phyloP scores from a whole-genome alignment of 1,140 invertebrate genomes.

The Orius laevigatus region DNA sequence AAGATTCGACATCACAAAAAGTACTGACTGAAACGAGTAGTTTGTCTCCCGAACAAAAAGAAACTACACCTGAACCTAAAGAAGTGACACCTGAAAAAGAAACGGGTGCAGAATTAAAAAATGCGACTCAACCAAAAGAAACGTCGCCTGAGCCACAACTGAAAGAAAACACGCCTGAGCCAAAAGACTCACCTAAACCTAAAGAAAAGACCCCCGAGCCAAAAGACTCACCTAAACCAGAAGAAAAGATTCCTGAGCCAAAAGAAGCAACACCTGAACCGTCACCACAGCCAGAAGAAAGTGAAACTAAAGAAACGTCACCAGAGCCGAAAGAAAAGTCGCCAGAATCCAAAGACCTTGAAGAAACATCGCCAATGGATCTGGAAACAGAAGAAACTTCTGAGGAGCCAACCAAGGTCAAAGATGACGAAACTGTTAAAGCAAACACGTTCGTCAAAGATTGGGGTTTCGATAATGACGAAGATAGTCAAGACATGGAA shows the following conservation, averaged over 20 bases:
- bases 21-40: not conserved
- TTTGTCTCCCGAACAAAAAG: too few species aligned
- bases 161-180: not conserved
- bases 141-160: not conserved
- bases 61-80: too few species aligned
- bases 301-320: not conserved
- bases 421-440: conserved; percentile 5
- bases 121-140: not conserved
- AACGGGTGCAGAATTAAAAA: too few species aligned
- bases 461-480: conserved; percentile 15
- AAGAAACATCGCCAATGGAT: not conserved
- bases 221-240: not conserved
- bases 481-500: conserved; percentile 7
- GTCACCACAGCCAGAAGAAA: not conserved
- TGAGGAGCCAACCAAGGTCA: not conserved
- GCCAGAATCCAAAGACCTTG: not conserved
- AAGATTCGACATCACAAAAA: not conserved
- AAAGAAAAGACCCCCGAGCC: not conserved
- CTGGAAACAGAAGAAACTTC: conserved; percentile 2
- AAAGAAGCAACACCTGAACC: not conserved
- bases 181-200: not conserved
- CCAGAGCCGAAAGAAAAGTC: not conserved
- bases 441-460: conserved; percentile 11
- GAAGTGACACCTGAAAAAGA: too few species aligned
- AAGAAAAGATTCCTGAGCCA: not conserved